Evolutionary conservation across 2,113 vertebrate genomes (phyloP).

Genomic region (Promerops cafer): DNA sequence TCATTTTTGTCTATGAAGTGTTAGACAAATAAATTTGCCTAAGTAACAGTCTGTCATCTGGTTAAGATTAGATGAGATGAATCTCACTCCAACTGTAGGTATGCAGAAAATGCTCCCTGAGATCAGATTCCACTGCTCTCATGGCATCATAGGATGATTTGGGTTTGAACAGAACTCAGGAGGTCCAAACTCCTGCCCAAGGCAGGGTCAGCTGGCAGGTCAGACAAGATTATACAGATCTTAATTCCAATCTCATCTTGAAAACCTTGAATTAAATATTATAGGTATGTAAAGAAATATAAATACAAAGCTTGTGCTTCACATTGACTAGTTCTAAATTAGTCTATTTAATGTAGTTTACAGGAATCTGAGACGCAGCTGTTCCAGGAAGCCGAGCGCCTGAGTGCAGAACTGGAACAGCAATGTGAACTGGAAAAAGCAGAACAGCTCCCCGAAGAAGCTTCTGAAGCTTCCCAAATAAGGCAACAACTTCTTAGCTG

Average conservation of each 20-base stretch:
- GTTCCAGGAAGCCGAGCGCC: constrained; percentile 77
- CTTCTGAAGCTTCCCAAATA: constrained; percentile 70
- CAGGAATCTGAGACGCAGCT: constrained; percentile 83
- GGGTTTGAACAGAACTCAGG: not conserved
- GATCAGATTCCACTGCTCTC: not conserved
- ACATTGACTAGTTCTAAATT: not conserved
- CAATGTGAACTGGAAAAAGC: constrained; percentile 70
- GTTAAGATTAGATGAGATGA: not conserved
- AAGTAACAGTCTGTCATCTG: not conserved
- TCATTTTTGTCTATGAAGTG: not conserved
- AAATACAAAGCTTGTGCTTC: not conserved
- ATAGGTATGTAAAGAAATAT: not conserved
- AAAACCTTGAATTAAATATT: not conserved
- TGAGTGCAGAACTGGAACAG: constrained; percentile 69
- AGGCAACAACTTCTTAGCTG: constrained; percentile 76
- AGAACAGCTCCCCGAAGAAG: constrained; percentile 68
- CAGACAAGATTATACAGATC: not conserved
- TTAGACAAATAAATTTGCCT: not conserved
- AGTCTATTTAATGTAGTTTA: constrained; percentile 63
- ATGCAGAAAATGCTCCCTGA: not conserved
- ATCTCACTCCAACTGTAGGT: not conserved
- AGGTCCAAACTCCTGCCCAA: not conserved
- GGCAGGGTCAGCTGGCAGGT: not conserved
- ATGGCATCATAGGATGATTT: not conserved
- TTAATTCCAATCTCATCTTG: not conserved